Base-by-base conservation (phyloP, 2,888 invertebrate genomes). In the Tiliacea citrago region DNA sequence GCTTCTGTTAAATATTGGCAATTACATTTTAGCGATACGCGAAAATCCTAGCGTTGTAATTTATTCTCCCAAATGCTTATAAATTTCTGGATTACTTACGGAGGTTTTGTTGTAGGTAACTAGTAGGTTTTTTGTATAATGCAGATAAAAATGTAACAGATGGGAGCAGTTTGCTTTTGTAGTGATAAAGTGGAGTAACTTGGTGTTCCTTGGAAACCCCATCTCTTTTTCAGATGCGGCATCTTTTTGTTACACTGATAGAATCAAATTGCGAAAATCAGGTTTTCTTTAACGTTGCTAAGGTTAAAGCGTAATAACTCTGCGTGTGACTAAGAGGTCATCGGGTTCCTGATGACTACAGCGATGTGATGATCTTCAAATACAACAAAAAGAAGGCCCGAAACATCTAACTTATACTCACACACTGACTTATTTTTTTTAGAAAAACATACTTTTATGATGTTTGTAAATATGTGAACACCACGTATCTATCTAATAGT, bases 1-100 rank as follows among this genome's bases (percentile, higher is more conserved):
- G 79, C 81, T 79, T 86, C 87, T 78, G 87, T 88, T 87, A 84
- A 86, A 87, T 87, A 88, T 87, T 84, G 86, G 88, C 86, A 87
- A 88, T 88, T 84, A 88, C 87, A 87, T 87, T 87, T 86, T 86
- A 81, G 86, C 88, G 86, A 86, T 86, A 86, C 86, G 83, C 83
- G 77, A 86, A 88, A 88, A 88, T 86, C 84, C 86, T 81, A 73
- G 75, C 88, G 55, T 60, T 62, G 79, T 88, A 86, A 87, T 86
- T 87, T 87, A 87, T 87, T 81, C 79, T 81, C 77, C 66, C 66
- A 78, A 84, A 86, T 76, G 83, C 75, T 79, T 86, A 78, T 86
- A 86, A 79, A 86, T 86, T 88, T 81, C 35, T 70, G 85, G 81
- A 88, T 88, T 88, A 84, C 86, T 81, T 77, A 66, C 35, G 51